Base-by-base conservation (phyloP, 2,797 vertebrate species). In the Botia almorhae region DNA sequence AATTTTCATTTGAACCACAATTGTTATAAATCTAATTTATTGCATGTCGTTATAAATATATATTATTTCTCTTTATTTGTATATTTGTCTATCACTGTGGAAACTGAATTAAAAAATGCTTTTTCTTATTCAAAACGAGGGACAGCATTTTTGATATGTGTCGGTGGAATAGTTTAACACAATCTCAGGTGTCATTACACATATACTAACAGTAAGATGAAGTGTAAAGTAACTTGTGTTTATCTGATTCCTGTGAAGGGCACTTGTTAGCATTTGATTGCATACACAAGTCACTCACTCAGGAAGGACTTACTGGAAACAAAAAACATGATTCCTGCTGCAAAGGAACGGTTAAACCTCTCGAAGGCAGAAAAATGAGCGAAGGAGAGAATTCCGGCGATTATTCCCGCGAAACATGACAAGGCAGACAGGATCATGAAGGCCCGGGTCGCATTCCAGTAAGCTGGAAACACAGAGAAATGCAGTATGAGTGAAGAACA, bases 361-460 rank as follows among this genome's bases (percentile, higher is more conserved):
- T 92, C 87, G 73, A 93, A 92, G 71, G 90, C 81, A 12, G 94
- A 90, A 76, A 94, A 92, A 83, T 94, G 93, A 16, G 91, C 88
- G 0, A 95, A 95, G 78, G 94, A 93, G n/a, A 95, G 87, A 80
- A 94, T 92, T 17, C 94, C 94, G 4, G 91, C 85, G 81, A 95
- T 86, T 86, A 95, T 91, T 58, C 94, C 93, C 0, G 92, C 87
- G 13, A 93, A 92, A 81, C 94, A 94, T 0, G 92, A 90, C 87
- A 94, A 87, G n/a, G 93, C 89, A 0, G 94, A 93, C 76, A 95
- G 90, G 86, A 95, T 94, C 94, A 94, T 95, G 87, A 94, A 94
- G 74, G 94, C 94, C 10, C 94, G 88, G 0, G 93, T 95, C 46
- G 94, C 93, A 0, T 95, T 95, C 94, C 94, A 94, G 80, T 94